Evolutionary conservation across 1,140 invertebrate species (phyloP), one percentile per base, ranked within the genome.

Genomic region (Dendroctonus ponderosae): DNA sequence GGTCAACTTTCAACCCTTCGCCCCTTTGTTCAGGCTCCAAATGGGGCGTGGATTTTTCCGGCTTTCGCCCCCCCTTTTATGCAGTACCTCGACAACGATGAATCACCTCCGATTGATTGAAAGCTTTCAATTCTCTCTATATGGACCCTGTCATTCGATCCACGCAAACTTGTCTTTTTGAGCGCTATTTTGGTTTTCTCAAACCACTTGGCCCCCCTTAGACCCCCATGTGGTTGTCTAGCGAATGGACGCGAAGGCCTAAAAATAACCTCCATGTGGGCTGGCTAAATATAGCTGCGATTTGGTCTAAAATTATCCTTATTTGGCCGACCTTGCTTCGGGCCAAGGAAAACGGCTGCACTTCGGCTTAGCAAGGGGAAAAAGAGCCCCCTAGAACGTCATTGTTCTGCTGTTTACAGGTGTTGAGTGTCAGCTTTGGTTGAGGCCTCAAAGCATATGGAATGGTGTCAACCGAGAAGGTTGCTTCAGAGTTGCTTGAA

Each of bases 191-290:
- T 52, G 50, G 50, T 52, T 15, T n/a, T 4, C n/a, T 66, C 63
- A 57, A 58, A 15, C 37, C 53, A 66, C 59, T 54, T 39, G 42
- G n/a, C 39, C 11, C 54, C 40, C 12, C 41, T 8, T 9, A 42
- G 9, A 49, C 50, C 50, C 50, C 11, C 12, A 2, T 52, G 5
- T 58, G 8, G 7, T 54, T 46, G 42, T 15, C 40, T 4, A 7
- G 11, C 15, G 8, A 51, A 51, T 51, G 50, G 50, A 15, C 9
- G 5, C 44, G 44, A 46, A 46, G 44, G 12, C 11, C 67, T 53
- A 57, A 69, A 69, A 71, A 71, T 71, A 69, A 50, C 37, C 67
- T 62, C 57, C 70, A 71, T 71, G 67, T 71, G 70, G 64, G 58
- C 51, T 51, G 40, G 39, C 63, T 71, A 71, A 61, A 59, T 54